Evolutionary conservation across 2,113 vertebrate genomes (phyloP).

Genomic region (Bufo gargarizans): DNA sequence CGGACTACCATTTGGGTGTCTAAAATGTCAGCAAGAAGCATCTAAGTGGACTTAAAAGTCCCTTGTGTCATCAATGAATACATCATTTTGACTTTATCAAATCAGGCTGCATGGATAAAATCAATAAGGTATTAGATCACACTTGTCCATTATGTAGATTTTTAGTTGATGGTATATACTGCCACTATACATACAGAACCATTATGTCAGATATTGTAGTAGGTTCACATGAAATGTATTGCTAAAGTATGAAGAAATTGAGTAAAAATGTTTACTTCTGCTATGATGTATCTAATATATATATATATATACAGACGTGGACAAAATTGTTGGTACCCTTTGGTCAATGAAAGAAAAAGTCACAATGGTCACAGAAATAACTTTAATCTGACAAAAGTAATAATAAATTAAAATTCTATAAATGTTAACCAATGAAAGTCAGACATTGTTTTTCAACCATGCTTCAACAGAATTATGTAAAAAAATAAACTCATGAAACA

Average conservation of each 20-base stretch:
- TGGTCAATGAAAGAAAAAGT: too few species aligned
- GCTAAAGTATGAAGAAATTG: not conserved
- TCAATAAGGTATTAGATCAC: conserved; percentile 28
- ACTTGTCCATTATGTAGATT: not conserved
- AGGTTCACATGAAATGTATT: not conserved
- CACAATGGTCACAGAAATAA: too few species aligned
- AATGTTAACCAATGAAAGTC: too few species aligned
- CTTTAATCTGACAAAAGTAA: too few species aligned
- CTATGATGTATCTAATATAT: not conserved
- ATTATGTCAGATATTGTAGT: not conserved
- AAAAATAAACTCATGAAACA: too few species aligned
- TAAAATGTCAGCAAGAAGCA: conserved; percentile 51
- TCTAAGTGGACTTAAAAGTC: conserved; percentile 24
- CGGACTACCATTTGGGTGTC: conserved; percentile 44
- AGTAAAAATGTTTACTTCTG: not conserved
- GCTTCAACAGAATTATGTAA: too few species aligned
- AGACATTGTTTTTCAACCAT: too few species aligned
- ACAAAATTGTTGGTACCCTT: too few species aligned
- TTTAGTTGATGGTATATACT: not conserved
- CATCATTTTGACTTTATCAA: conserved; percentile 23
- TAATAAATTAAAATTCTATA: too few species aligned
- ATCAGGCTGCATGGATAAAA: conserved; percentile 38
- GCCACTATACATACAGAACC: not conserved
- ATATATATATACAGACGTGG: not conserved
- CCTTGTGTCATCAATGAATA: conserved; percentile 29